Percentiles rank a stretch among this genome's conserved stretches.
Conservation (phyloP, 2,113 vertebrate species). For the Symphodus melops region DNA sequence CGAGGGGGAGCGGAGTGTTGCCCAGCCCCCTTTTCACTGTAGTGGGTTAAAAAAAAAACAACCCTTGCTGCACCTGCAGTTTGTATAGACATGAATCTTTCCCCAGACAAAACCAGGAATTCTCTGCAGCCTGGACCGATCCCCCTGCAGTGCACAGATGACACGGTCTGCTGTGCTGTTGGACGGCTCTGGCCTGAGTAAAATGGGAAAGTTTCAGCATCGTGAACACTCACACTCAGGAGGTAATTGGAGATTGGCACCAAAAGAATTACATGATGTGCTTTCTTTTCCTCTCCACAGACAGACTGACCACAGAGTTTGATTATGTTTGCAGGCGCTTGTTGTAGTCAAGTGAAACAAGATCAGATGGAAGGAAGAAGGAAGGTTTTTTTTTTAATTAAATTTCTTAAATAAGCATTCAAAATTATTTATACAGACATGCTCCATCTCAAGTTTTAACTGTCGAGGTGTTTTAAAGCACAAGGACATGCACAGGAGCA, state of each 20-base stretch:
- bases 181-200: conserved; percentile 66
- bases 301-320: conserved; percentile 65
- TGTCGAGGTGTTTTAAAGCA: conserved; percentile 34
- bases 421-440: conserved; percentile 16
- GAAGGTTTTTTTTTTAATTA: conserved; percentile 5
- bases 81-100: conserved; percentile 71
- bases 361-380: conserved; percentile 33
- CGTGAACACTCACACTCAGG: conserved; percentile 74
- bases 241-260: conserved; percentile 79
- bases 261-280: conserved; percentile 58
- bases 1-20: conserved; percentile 24
- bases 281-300: conserved; percentile 62
- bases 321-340: conserved; percentile 71
- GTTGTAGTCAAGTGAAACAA: conserved; percentile 43
- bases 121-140: conserved; percentile 60
- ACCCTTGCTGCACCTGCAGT: conserved; percentile 68
- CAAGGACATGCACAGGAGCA: conserved; percentile 29
- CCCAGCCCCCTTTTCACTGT: conserved; percentile 48
- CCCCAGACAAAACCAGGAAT: conserved; percentile 74
- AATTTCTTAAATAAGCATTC: background rate
- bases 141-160: conserved; percentile 63
- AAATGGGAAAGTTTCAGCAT: conserved; percentile 78
- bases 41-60: conserved; percentile 19
- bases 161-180: conserved; percentile 66
- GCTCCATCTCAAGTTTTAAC: conserved; percentile 33